Evolutionary conservation across 1,140 invertebrate genomes (phyloP), one percentile per base, ranked within the genome.

Genomic region (Drosophila trapezifrons): DNA sequence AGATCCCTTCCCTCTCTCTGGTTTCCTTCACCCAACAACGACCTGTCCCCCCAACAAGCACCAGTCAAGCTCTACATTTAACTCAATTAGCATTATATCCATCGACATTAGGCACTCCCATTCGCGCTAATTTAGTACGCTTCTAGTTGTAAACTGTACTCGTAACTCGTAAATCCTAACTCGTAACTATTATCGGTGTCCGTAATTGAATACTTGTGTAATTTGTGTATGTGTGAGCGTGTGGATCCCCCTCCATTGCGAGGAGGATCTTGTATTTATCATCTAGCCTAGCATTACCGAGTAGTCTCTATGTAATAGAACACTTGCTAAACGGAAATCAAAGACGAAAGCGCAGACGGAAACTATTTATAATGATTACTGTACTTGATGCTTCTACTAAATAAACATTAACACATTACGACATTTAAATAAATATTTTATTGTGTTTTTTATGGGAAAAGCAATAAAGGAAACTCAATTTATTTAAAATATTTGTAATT

Each of bases 381-480:
- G 82, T 86, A 87, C 82, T 87, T 86, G 82, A 86, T 87, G 83
- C 82, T 86, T 86, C 79, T 76, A 86, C 83, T 85, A 85, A 60
- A 78, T 86, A 86, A 83, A 62, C 22, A 64, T 52, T 27, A 83
- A 75, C 72, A 75, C n/a, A n/a, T n/a, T n/a, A n/a, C n/a, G 64
- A 78, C 32, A 66, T 65, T 65, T 29, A 82, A 69, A 73, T 57
- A 71, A 52, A 73, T 54, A 65, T 22, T 42, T 51, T 15, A 37
- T 45, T 32, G 12, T 35, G 35, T 42, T 29, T 20, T 13, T 52
- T 13, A 17, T 51, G 22, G 22, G 22, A 22, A 22, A 2, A 22
- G 22, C n/a, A 22, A 22, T 4, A 2, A 22, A 22, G 22, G 22
- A 2, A 22, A 22, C 22, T 22, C 4, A 2, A 22, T 22, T 22